Evolutionary conservation across 1,140 invertebrate species (phyloP).

Genomic region (Polypedilum vanderplanki): DNA sequence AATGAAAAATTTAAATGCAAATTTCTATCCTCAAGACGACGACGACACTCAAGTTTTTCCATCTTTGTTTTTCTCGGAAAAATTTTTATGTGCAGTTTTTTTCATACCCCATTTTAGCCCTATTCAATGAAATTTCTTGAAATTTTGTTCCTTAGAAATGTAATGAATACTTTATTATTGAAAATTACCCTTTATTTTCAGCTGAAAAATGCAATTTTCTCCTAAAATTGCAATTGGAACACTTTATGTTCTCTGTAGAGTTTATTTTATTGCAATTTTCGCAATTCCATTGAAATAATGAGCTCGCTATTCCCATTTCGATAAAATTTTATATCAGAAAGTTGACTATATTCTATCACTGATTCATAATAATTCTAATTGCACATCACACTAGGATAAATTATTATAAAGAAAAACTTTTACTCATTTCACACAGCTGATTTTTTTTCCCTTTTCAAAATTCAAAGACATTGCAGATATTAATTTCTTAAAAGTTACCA

Average conservation of each 20-base stretch:
- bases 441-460: background rate
- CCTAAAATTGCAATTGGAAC: slow-evolving; percentile 66
- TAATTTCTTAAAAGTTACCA: background rate
- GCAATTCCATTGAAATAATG: slow-evolving; percentile 84
- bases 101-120: slow-evolving; percentile 33
- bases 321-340: background rate
- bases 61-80: slow-evolving; percentile 17
- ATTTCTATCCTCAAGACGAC: background rate
- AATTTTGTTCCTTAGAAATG: background rate
- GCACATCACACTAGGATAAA: background rate
- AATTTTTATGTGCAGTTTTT: background rate
- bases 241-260: slow-evolving; percentile 69
- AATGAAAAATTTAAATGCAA: background rate
- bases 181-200: slow-evolving; percentile 34
- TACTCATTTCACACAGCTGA: slow-evolving; percentile 16
- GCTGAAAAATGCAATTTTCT: slow-evolving; percentile 45
- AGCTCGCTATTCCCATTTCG: slow-evolving; percentile 77
- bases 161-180: background rate
- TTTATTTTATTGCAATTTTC: slow-evolving; percentile 76
- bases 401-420: background rate
- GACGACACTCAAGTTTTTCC: background rate
- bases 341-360: background rate
- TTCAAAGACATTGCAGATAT: background rate
- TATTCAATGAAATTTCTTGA: slow-evolving; percentile 30
- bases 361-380: slow-evolving; percentile 21